Evolutionary conservation across 2,113 vertebrate species (phyloP).

Genomic region (Sakesphorus luctuosus): DNA sequence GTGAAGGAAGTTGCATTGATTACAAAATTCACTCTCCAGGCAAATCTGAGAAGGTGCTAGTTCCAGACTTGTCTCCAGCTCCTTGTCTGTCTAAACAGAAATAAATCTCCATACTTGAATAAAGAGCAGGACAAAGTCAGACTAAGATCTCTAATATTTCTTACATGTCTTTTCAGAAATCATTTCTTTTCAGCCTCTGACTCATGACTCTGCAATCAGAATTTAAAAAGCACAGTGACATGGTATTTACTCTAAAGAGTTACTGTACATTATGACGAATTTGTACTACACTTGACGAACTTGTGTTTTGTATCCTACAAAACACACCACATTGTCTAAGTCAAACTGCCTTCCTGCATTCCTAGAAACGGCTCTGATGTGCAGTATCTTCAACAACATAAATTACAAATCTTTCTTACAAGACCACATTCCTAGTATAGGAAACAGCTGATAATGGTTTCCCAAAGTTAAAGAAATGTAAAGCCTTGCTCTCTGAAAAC

Average conservation of each 20-base stretch:
- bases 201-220: rapidly evolving
- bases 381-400: neutral
- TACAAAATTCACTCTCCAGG: neutral
- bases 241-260: neutral
- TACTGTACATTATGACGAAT: neutral
- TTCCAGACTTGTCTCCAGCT: neutral
- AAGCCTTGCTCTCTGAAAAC: neutral
- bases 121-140: neutral
- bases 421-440: neutral
- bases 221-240: neutral
- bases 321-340: neutral
- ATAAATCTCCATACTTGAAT: neutral
- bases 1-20: neutral
- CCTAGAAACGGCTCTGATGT: neutral
- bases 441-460: neutral
- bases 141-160: neutral
- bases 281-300: neutral
- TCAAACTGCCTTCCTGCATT: neutral
- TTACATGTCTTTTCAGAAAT: neutral
- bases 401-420: neutral
- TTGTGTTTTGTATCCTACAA: neutral
- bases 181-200: neutral
- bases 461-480: neutral
- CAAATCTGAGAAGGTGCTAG: neutral
- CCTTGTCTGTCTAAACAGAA: neutral